Base-by-base conservation (phyloP, 2,888 invertebrate genomes). In the Caenorhabditis zanzibari region DNA sequence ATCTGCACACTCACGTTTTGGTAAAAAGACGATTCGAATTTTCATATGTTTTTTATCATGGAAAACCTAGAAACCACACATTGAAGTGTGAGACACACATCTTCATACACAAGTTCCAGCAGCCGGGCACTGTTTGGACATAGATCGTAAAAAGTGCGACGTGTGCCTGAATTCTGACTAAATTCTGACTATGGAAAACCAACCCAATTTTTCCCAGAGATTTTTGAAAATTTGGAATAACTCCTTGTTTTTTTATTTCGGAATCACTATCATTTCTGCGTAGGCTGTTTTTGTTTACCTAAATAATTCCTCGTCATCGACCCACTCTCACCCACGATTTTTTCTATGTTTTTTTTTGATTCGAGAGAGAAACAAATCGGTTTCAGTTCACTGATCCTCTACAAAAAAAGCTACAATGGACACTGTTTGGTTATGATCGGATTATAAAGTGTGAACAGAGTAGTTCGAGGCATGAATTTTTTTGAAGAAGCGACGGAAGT, bases 311-410 rank as follows among this genome's bases (percentile, higher is more conserved):
- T 68, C 16, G 32, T 58, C 58, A 28, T 54, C 47, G 38, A 58
- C 59, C 76, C 76, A 76, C 75, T 35, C 44, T 54, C 26, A 22
- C 58, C 68, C 75, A 68, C 75, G 75, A 66, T 66, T 76, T 28
- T n/a, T 35, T 54, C 44, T 52, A 6, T 63, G 54, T 74, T 74
- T 44, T 38, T 26, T 26, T 28, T 35, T 73, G 19, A 49, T 44
- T 54, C 7, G n/a, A 12, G 2, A 35, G 10, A 22, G 58, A 22
- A 58, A 58, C 0, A 58, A 52, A 59, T 72, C 59, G 59, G 58
- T 72, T 71, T 44, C 24, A 41, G 58, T 56, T 59, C 58, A 59
- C 72, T 59, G 59, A 72, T 59, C 49, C 32, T 35, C 58, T 59
- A 47, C 49, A 47, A 19, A 28, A 47, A 32, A 58, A 26, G 38